Conservation (phyloP, 2,888 invertebrate species). For the Tetragonisca angustula region DNA sequence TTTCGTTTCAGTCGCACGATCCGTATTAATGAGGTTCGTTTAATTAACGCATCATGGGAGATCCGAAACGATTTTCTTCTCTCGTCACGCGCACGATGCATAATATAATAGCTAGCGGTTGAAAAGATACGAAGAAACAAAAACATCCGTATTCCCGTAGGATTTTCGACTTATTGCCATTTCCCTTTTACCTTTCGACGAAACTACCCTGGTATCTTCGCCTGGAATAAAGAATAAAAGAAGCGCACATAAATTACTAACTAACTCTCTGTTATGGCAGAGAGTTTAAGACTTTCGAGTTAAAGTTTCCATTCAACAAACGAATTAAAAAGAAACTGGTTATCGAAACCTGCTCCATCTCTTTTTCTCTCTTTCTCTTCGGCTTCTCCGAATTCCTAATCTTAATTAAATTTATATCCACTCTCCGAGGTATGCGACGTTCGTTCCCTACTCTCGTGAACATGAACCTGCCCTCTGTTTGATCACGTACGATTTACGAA, state of each 20-base stretch:
- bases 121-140: not conserved
- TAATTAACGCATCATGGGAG: conserved; percentile 74
- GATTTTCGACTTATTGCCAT: not conserved
- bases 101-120: not conserved
- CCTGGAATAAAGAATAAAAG: not conserved
- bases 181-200: not conserved
- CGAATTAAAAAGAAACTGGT: conserved; percentile 55
- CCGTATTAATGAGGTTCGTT: conserved; percentile 78
- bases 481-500: too few relatives aligned
- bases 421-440: conserved; percentile 54
- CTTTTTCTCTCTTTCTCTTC: conserved; percentile 41
- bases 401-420: conserved; percentile 83
- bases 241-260: conserved; percentile 9
- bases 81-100: conserved; percentile 22
- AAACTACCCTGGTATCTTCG: not conserved
- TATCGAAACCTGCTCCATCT: conserved; percentile 71
- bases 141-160: not conserved
- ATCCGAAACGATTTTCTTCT: conserved; percentile 64
- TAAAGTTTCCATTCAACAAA: conserved; percentile 20
- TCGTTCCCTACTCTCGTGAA: not conserved
- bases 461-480: conserved; percentile 60
- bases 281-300: too few relatives aligned
- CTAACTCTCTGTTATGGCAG: conserved; percentile 2
- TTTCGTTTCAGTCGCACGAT: conserved; percentile 59
- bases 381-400: conserved; percentile 81